Conservation (phyloP, 2,888 invertebrate genomes). For the Drepana falcataria region DNA sequence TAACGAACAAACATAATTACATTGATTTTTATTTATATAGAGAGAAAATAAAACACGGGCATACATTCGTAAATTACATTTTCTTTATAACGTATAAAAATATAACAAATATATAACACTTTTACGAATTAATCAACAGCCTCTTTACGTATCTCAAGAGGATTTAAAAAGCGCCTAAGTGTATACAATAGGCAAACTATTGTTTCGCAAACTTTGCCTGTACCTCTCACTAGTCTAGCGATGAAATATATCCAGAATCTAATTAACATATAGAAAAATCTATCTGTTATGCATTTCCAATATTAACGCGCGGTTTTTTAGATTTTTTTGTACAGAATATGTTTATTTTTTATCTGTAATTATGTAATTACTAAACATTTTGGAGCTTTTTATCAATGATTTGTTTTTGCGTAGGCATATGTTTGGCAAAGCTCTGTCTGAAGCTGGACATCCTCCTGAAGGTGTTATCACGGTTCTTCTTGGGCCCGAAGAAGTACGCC, state of each 20-base stretch:
- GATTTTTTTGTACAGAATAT: too few relatives aligned
- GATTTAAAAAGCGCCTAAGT: background rate
- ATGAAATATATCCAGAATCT: too few relatives aligned
- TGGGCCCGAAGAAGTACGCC: conserved; percentile 28
- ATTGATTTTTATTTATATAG: too few relatives aligned
- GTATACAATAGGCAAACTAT: background rate
- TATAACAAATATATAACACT: background rate
- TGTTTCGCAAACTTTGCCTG: background rate
- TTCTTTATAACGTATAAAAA: background rate
- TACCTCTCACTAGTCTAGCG: background rate
- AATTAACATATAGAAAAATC: too few relatives aligned
- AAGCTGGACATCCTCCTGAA: conserved; percentile 23
- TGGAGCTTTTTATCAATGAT: conserved; percentile 5
- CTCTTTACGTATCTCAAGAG: background rate
- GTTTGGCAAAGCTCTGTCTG: conserved; percentile 29
- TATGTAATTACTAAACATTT: background rate
- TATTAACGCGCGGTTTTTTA: too few relatives aligned
- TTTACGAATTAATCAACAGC: background rate
- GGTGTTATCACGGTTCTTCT: conserved; percentile 48
- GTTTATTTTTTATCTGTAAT: background rate
- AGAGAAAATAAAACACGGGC: too few relatives aligned
- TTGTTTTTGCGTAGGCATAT: conserved; percentile 31
- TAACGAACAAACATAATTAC: too few relatives aligned
- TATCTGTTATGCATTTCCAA: too few relatives aligned
- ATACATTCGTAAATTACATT: background rate